Conservation (phyloP, 2,797 vertebrate genomes). For the Diceros bicornis region DNA sequence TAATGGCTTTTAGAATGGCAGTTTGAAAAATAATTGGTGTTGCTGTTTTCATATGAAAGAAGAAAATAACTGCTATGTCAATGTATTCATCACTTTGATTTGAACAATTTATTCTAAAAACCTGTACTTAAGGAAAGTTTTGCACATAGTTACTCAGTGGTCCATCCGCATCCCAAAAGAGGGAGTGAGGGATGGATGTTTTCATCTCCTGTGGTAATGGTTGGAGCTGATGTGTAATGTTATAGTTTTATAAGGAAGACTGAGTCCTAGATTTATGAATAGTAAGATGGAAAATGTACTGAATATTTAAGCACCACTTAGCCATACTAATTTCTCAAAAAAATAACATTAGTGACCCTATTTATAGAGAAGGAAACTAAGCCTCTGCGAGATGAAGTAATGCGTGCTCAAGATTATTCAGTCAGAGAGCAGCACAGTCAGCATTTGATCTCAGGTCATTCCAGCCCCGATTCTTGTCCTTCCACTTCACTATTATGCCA, state of each 20-base stretch:
- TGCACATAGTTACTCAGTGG: not conserved
- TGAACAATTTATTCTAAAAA: conserved; percentile 61
- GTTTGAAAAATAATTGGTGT: conserved; percentile 70
- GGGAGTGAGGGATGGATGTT: not conserved
- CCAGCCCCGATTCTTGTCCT: not conserved
- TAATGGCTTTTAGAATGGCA: conserved; percentile 43
- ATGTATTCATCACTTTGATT: conserved; percentile 64
- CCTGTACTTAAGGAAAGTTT: not conserved
- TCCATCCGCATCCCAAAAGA: not conserved
- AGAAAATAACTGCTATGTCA: conserved; percentile 55
- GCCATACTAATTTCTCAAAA: not conserved
- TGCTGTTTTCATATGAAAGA: conserved; percentile 53
- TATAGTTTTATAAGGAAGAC: not conserved
- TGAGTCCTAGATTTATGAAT: not conserved
- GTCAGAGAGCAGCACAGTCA: not conserved
- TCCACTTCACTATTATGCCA: rapidly evolving
- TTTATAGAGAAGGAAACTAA: not conserved
- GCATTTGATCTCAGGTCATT: not conserved
- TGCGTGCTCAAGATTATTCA: not conserved
- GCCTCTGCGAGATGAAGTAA: not conserved
- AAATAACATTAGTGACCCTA: not conserved
- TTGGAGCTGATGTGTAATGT: not conserved
- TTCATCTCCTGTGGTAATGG: not conserved
- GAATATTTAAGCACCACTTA: not conserved
- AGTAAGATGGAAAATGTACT: not conserved